Evolutionary conservation across 1,140 invertebrate species (phyloP).

Genomic region (Drosophila parvula): DNA sequence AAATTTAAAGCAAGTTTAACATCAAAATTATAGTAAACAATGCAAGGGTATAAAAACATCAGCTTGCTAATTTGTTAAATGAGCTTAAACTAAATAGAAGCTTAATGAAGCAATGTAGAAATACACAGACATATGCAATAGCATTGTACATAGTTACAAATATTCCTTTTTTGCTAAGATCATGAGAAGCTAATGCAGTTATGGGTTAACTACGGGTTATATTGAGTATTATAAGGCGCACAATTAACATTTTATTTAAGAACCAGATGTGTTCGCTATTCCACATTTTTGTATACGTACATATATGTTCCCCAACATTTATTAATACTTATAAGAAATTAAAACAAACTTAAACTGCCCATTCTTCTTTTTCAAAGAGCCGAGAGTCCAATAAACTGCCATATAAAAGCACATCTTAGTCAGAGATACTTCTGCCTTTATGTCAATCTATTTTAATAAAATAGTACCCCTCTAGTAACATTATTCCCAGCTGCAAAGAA

Average conservation of each 20-base stretch:
- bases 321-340: neutral
- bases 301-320: neutral
- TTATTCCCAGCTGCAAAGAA: neutral
- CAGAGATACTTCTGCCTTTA: conserved; percentile 2
- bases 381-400: neutral
- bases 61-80: neutral
- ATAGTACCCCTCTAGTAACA: neutral
- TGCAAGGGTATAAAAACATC: neutral
- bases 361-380: neutral
- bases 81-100: conserved; percentile 3
- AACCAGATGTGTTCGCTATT: conserved; percentile 1
- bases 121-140: neutral
- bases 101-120: neutral
- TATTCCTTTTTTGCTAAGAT: neutral
- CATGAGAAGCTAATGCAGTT: neutral
- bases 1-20: neutral
- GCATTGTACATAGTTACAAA: neutral
- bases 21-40: neutral
- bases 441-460: neutral
- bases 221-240: neutral
- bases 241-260: neutral
- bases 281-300: neutral
- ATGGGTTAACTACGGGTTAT: neutral
- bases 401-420: neutral
- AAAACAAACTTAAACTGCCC: neutral